Evolutionary conservation across 2,113 vertebrate species (phyloP).

Genomic region (Gavialis gangeticus): DNA sequence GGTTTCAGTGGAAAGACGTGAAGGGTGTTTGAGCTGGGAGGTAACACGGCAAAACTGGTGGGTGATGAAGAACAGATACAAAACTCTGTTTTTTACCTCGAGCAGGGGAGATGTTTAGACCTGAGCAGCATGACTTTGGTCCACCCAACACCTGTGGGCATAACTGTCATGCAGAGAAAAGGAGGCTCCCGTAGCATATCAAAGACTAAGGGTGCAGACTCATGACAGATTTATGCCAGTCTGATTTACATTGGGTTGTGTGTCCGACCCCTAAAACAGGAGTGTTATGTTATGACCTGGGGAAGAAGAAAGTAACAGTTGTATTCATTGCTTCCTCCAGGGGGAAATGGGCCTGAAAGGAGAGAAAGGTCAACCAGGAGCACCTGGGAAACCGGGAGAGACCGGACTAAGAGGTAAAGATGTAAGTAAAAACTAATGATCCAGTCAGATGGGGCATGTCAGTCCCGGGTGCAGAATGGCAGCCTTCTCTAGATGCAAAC

Average conservation of each 20-base stretch:
- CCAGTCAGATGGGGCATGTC: not conserved
- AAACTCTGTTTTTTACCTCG: not conserved
- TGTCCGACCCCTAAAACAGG: not conserved
- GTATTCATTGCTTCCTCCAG: slow-evolving; percentile 63
- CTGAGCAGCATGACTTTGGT: not conserved
- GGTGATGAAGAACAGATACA: not conserved
- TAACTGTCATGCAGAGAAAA: not conserved
- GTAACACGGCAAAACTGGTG: not conserved
- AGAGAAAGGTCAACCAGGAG: slow-evolving; percentile 81
- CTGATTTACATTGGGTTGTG: too few species aligned
- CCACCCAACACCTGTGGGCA: not conserved
- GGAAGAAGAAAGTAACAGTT: not conserved
- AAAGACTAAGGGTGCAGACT: not conserved
- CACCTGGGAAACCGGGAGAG: slow-evolving; percentile 81
- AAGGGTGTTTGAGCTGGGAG: not conserved
- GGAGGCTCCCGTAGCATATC: not conserved
- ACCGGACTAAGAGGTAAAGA: slow-evolving; percentile 93
- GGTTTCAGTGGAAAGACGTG: not conserved
- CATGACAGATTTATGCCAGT: too few species aligned
- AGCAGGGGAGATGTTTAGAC: too few species aligned
- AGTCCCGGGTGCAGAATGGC: not conserved
- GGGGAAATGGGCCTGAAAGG: slow-evolving; percentile 84
- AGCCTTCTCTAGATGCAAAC: not conserved
- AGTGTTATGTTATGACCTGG: not conserved
- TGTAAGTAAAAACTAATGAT: slow-evolving; percentile 86